Evolutionary conservation across 2,113 vertebrate species (phyloP).

Genomic region (Silurus asotus): DNA sequence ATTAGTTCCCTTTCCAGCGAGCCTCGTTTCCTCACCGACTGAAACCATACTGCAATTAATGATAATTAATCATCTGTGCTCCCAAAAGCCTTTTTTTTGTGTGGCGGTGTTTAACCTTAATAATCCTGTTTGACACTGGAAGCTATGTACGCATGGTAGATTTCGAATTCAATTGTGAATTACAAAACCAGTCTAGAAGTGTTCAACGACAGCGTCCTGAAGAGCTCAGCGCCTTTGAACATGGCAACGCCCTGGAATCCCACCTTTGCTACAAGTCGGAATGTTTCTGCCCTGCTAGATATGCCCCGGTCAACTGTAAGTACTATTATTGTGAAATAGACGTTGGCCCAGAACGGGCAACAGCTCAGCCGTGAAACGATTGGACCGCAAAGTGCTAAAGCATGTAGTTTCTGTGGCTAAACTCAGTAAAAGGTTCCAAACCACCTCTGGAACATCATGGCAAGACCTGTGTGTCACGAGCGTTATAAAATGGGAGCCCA

Average conservation of each 20-base stretch:
- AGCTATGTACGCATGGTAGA: background rate
- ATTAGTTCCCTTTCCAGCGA: conserved; percentile 68
- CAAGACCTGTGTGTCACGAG: background rate
- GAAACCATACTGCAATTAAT: conserved; percentile 74
- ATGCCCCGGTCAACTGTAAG: background rate
- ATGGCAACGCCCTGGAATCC: background rate
- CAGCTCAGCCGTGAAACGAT: background rate
- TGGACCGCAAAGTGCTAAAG: too few relatives aligned
- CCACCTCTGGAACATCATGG: background rate
- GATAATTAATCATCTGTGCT: conserved; percentile 59
- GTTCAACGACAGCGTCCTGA: background rate
- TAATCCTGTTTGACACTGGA: background rate
- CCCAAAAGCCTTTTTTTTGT: conserved; percentile 70
- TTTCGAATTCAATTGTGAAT: background rate
- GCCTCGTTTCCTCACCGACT: conserved; percentile 58
- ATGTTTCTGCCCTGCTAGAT: background rate
- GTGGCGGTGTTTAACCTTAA: conserved; percentile 64
- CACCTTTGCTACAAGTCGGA: background rate
- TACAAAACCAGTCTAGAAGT: background rate
- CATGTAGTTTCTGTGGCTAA: background rate
- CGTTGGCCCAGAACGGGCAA: background rate
- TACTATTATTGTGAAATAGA: background rate
- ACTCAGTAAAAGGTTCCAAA: background rate
- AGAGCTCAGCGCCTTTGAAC: background rate
- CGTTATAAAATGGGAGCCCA: background rate